Conservation (phyloP, 2,113 vertebrate species). For the Rattus rattus region DNA sequence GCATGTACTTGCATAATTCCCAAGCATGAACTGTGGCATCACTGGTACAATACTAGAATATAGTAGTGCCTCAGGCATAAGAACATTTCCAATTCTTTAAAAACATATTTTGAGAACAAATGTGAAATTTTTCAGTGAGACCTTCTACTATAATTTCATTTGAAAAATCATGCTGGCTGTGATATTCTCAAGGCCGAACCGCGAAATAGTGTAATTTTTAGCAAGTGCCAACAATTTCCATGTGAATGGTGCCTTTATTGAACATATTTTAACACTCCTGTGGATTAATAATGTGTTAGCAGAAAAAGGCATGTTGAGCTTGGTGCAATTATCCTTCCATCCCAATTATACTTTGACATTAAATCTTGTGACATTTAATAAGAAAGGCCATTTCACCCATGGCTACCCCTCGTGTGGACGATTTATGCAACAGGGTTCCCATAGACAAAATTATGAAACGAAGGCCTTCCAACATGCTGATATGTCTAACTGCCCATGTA, state of each 20-base stretch:
- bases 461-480: conserved; percentile 77
- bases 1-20: background rate
- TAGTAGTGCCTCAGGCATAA: conserved; percentile 40
- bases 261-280: conserved; percentile 84
- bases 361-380: conserved; percentile 91
- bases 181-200: conserved; percentile 73
- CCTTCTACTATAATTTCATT: conserved; percentile 71
- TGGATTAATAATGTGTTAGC: conserved; percentile 85
- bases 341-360: conserved; percentile 89
- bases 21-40: background rate
- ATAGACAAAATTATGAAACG: conserved; percentile 81
- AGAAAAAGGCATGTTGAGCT: conserved; percentile 85
- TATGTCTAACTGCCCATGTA: conserved; percentile 80
- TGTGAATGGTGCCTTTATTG: conserved; percentile 79
- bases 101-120: conserved; percentile 57
- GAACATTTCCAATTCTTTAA: conserved; percentile 19
- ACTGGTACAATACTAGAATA: background rate
- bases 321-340: conserved; percentile 87
- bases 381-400: conserved; percentile 90
- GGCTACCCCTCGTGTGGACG: conserved; percentile 83
- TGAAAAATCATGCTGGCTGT: conserved; percentile 77
- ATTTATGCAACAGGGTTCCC: conserved; percentile 83
- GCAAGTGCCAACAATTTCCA: conserved; percentile 82
- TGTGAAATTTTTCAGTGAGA: conserved; percentile 61
- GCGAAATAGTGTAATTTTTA: conserved; percentile 73